Percentiles rank a stretch among this genome's conserved stretches.
Evolutionary conservation across 2,888 invertebrate species (phyloP).

Genomic region (Leucophenga maculata): DNA sequence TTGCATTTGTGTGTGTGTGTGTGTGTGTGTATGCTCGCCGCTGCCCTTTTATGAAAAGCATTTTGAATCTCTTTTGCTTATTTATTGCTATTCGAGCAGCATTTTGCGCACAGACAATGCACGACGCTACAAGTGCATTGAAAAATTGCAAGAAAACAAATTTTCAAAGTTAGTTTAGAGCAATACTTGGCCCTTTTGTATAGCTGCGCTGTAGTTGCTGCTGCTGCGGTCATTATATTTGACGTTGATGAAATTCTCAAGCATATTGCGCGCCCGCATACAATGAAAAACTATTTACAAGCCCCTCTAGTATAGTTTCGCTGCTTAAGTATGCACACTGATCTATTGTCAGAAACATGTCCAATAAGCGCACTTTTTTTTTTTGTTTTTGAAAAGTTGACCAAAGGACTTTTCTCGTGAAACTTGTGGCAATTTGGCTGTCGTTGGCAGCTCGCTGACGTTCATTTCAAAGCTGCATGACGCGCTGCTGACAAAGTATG

Average conservation of each 20-base stretch:
- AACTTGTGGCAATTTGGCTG: too few relatives aligned
- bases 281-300: constrained; percentile 27
- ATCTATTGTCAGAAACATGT: constrained; percentile 17
- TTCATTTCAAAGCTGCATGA: too few relatives aligned
- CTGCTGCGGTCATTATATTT: constrained; percentile 55
- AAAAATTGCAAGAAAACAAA: constrained; percentile 52
- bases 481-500: neutral
- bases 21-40: constrained; percentile 28
- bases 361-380: neutral
- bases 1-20: constrained; percentile 47
- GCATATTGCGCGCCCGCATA: constrained; percentile 5
- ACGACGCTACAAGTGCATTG: neutral
- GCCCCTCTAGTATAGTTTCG: constrained; percentile 8
- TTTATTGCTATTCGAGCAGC: constrained; percentile 43
- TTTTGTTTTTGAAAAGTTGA: too few relatives aligned
- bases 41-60: constrained; percentile 13
- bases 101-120: constrained; percentile 40
- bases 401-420: neutral
- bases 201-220: constrained; percentile 13
- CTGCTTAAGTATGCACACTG: constrained; percentile 44
- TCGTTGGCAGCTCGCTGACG: too few relatives aligned
- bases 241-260: constrained; percentile 52
- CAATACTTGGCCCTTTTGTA: constrained; percentile 27
- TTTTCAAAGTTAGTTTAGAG: constrained; percentile 39
- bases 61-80: neutral